Percentiles rank a stretch among this genome's conserved stretches.
phyloP scores from a whole-genome alignment of 2,797 vertebrate genomes.

The Yasuhikotakia modesta region DNA sequence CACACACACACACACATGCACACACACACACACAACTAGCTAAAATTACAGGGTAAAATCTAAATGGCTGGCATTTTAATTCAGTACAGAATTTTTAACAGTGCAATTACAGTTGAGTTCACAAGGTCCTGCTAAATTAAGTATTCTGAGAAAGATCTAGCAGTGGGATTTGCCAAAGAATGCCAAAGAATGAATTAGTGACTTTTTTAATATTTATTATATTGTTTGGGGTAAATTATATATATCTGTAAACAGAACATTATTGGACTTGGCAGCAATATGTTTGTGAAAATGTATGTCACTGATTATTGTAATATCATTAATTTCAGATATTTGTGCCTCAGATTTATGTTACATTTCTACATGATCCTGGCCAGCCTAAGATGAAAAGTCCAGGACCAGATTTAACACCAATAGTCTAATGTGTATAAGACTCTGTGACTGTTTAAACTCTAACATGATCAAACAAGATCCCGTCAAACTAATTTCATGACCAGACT shows the following conservation, averaged over 20 bases:
- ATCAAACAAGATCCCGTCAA: slow-evolving; percentile 12
- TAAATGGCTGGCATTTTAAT: background rate
- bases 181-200: background rate
- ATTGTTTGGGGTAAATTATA: too few relatives aligned
- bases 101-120: background rate
- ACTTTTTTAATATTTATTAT: background rate
- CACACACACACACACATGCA: too few relatives aligned
- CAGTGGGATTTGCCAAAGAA: background rate
- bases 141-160: background rate
- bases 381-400: background rate
- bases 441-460: background rate
- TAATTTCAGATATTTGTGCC: too few relatives aligned
- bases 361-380: background rate
- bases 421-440: background rate
- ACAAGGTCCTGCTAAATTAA: background rate
- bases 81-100: background rate
- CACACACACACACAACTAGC: background rate
- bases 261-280: background rate
- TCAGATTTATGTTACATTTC: too few relatives aligned
- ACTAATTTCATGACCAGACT: slow-evolving; percentile 6
- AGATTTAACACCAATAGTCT: background rate
- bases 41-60: background rate
- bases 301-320: too few relatives aligned
- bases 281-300: background rate
- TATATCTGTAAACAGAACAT: too few relatives aligned